Percentiles rank a stretch among this genome's conserved stretches.
Evolutionary conservation across 2,797 vertebrate species (phyloP).

Genomic region (Kryptolebias ocellatus): DNA sequence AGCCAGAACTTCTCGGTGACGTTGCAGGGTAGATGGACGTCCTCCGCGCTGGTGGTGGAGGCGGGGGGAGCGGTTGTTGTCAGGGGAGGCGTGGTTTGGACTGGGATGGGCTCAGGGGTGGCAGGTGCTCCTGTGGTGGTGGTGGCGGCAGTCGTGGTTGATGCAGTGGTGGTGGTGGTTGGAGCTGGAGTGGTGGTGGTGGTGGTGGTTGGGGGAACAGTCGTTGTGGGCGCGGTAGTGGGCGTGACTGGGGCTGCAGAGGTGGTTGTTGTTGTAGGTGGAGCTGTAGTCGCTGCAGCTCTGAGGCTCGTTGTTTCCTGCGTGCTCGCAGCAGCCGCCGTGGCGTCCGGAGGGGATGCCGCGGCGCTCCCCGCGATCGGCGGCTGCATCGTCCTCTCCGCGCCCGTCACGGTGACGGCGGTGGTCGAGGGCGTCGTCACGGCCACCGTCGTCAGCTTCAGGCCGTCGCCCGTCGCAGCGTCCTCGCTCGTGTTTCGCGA

Average conservation of each 20-base stretch:
- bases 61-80: slow-evolving; percentile 71
- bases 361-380: slow-evolving; percentile 21
- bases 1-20: slow-evolving; percentile 90
- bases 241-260: slow-evolving; percentile 74
- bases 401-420: slow-evolving; percentile 55
- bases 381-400: slow-evolving; percentile 36
- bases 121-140: slow-evolving; percentile 45
- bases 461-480: slow-evolving; percentile 68
- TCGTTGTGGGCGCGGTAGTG: slow-evolving; percentile 75
- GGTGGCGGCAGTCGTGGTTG: slow-evolving; percentile 37
- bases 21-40: slow-evolving; percentile 86
- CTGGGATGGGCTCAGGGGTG: slow-evolving; percentile 47
- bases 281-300: slow-evolving; percentile 62
- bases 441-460: slow-evolving; percentile 71
- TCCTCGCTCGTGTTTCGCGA: slow-evolving; percentile 60
- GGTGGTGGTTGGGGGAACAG: slow-evolving; percentile 51
- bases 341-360: slow-evolving; percentile 12
- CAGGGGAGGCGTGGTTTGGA: slow-evolving; percentile 69
- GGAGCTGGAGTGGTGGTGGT: slow-evolving; percentile 75
- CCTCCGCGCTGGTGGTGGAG: slow-evolving; percentile 76
- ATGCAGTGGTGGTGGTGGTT: slow-evolving; percentile 72
- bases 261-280: slow-evolving; percentile 67
- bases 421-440: slow-evolving; percentile 61
- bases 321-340: slow-evolving; percentile 56
- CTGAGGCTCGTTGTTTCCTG: slow-evolving; percentile 74